Evolutionary conservation across 2,888 invertebrate genomes (phyloP), one percentile per base, ranked within the genome.

Genomic region (Calameuta idolon): DNA sequence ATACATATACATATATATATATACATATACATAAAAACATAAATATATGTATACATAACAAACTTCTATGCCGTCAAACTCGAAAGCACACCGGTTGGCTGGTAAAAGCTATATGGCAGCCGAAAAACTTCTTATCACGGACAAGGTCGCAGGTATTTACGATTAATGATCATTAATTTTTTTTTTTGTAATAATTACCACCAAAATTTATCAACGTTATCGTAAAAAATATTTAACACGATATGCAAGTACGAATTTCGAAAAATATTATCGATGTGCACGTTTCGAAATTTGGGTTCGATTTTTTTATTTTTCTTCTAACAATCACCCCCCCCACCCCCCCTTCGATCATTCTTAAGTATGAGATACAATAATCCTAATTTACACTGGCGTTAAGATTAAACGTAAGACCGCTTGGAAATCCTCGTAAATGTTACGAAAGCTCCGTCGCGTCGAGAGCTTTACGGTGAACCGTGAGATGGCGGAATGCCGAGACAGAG

Each of bases 391-490:
- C 55, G 55, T 55, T 55, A 55, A 55, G 23, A 55, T 55, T 23
- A 23, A 55, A 55, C 55, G 55, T 55, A 55, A 2, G 23, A 15
- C 9, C 55, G 55, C 55, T 55, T 23, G 78, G 76, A 80, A 82
- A 79, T 80, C 78, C 79, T 75, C 79, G 81, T 81, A 81, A 81
- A 80, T 80, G 81, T 74, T 69, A 77, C 74, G 77, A 75, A 77
- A 73, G 55, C 15, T 3, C n/a, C 31, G 34, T 23, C 31, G 30
- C 31, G 31, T 12, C 31, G 75, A 85, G 87, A 87, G 85, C 83
- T 84, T 33, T 76, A 75, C 35, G 77, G 75, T 71, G 75, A 40
- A 73, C 73, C 76, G 78, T 75, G 76, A 69, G 75, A 68, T 74
- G 40, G 73, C 74, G 77, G 76, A 77, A 82, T 71, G 40, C 76